Base-by-base conservation (phyloP, 2,797 vertebrate species). In the Leptoclinus maculatus region DNA sequence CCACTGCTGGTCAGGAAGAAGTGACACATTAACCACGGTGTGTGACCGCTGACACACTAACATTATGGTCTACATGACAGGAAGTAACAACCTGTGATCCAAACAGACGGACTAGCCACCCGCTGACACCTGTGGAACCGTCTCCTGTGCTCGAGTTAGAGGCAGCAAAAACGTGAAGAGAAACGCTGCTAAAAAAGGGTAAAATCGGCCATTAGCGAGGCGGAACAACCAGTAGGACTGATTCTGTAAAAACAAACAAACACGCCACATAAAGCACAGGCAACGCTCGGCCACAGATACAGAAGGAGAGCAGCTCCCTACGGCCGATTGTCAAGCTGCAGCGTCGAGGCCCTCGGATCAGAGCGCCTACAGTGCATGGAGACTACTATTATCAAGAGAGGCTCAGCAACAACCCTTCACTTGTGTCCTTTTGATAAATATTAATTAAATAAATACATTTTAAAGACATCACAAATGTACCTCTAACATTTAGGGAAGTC, bases 381-480 rank as follows among this genome's bases (percentile, higher is more conserved):
- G 53, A 54, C 19, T 8, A 3, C 53, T 27, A 25, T 25, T 14
- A 38, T 13, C 29, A 16, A 60, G 13, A 66, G 7, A 53, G 45
- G 54, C 66, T 67, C 66, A 25, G 29, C 7, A 25, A 36, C 58
- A 38, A 78, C 1, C 17, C 79, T 82, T 82, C 70, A 83, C 75
- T 69, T 21, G 7, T 10, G 59, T 51, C 49, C 16, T 70, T 78
- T 25, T n/a, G 68, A 89, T 86, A 89, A 90, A 86, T 86, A 86
- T 74, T 76, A 85, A 86, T 74, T 76, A 85, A 90, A 90, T 88
- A 88, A 85, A 71, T 54, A 51, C 17, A 41, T 43, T 39, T 27
- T 25, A 14, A 65, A 81, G 68, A 83, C 47, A 17, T 56, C 51
- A 76, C 68, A 74, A 88, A 85, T 69, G 74, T 38, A 63, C 67